Evolutionary conservation across 2,888 invertebrate species (phyloP).

Genomic region (Heliconius aoede): DNA sequence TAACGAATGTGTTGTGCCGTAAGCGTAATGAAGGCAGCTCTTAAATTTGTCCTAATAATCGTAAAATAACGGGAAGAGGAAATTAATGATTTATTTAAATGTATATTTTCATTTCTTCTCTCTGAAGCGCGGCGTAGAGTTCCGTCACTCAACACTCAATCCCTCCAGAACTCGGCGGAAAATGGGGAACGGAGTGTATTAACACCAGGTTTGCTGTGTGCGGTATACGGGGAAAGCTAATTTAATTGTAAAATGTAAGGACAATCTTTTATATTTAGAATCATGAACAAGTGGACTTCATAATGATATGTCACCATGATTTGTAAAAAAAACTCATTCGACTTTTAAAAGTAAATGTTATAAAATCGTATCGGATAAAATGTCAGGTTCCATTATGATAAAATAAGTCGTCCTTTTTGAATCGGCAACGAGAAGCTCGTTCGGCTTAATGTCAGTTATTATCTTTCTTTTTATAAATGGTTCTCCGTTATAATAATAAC

Average conservation of each 20-base stretch:
- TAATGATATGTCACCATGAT: conserved; percentile 25
- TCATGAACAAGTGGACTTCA: conserved; percentile 20
- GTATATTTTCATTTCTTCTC: no score
- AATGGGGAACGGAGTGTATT: no score
- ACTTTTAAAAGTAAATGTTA: conserved; percentile 33
- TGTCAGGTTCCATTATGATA: conserved; percentile 46
- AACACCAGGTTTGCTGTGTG: no score
- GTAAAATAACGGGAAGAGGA: no score
- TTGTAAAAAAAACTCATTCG: conserved; percentile 16
- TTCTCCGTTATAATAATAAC: conserved; percentile 40
- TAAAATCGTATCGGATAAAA: conserved; percentile 45
- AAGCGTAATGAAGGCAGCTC: conserved; percentile 3
- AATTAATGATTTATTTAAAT: no score
- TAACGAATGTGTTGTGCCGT: conserved; percentile 18
- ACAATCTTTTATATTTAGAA: conserved; percentile 2
- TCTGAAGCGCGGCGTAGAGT: no score
- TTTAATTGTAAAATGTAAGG: no score
- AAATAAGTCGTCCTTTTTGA: conserved; percentile 42
- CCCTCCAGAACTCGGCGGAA: no score
- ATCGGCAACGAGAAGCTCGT: conserved; percentile 39
- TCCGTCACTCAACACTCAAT: no score
- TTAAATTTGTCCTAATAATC: background rate
- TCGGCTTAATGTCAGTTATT: conserved; percentile 46
- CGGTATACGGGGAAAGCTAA: no score
- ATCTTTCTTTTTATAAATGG: conserved; percentile 44